Conservation (phyloP, 2,888 invertebrate genomes). For the Hyposoter didymator region DNA sequence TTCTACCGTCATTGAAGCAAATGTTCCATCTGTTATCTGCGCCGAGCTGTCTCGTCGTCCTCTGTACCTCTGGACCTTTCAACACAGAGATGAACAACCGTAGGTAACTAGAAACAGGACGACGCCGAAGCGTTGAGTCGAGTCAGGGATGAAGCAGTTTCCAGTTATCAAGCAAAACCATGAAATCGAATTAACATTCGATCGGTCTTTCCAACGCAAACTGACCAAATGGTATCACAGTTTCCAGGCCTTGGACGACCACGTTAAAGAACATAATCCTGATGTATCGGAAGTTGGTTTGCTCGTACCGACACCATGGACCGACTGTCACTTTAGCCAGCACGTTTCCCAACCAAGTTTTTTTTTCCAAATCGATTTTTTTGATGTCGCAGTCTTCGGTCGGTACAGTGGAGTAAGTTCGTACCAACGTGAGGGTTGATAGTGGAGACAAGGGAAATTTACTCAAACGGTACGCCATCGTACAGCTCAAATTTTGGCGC, state of each 20-base stretch:
- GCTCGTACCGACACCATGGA: background rate
- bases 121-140: background rate
- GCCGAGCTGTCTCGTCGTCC: slow-evolving; percentile 94
- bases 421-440: background rate
- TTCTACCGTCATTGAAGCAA: slow-evolving; percentile 96
- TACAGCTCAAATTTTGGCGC: background rate
- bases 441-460: background rate
- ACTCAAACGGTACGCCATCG: background rate
- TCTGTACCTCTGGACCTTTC: slow-evolving; percentile 84
- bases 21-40: slow-evolving; percentile 95
- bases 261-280: background rate
- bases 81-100: background rate
- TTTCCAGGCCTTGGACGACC: background rate
- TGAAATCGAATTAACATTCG: background rate
- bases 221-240: background rate
- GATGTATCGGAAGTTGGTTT: background rate
- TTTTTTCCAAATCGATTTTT: background rate
- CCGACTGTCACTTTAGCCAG: slow-evolving; percentile 1
- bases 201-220: too few relatives aligned
- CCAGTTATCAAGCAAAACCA: background rate
- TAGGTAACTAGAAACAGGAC: background rate
- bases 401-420: background rate
- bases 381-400: background rate
- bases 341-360: background rate
- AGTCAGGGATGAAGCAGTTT: background rate